These are phyloP conservation scores for Pseudopleuronectes americanus DNA, from an alignment of 2,797 vertebrate species.

Conservation along the genomic window DNA sequence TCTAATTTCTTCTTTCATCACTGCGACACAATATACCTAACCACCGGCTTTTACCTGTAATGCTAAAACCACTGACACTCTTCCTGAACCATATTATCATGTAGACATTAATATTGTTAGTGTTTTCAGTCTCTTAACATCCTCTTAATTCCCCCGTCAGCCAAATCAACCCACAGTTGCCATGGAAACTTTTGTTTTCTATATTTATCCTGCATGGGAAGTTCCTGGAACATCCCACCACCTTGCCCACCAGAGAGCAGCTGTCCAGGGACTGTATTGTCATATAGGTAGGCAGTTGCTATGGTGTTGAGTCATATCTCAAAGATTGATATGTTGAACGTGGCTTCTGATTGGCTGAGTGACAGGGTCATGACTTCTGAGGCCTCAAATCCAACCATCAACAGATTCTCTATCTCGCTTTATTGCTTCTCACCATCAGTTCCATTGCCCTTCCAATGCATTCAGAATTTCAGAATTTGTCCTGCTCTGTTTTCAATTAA, in stretches of 20 bases:
- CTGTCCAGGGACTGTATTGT: slow-evolving; percentile 28
- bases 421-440: slow-evolving; percentile 1
- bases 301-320: slow-evolving; percentile 31
- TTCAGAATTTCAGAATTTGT: not conserved
- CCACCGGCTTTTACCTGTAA: not conserved
- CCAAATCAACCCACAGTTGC: slow-evolving; percentile 35
- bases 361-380: slow-evolving; percentile 19
- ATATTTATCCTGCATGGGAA: slow-evolving; percentile 23
- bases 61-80: not conserved
- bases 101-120: not conserved
- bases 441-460: not conserved
- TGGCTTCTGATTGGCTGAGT: slow-evolving; percentile 11
- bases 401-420: slow-evolving; percentile 4
- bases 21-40: too few relatives aligned
- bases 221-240: slow-evolving; percentile 44
- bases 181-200: slow-evolving; percentile 58
- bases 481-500: slow-evolving; percentile 42
- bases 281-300: slow-evolving; percentile 22
- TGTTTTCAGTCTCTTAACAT: not conserved
- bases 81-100: too few relatives aligned
- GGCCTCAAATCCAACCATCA: slow-evolving; percentile 7
- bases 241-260: slow-evolving; percentile 23
- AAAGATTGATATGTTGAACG: slow-evolving; percentile 12
- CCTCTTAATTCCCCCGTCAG: slow-evolving; percentile 4
- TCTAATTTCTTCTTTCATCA: too few relatives aligned